Evolutionary conservation across 1,140 invertebrate species (phyloP), one percentile per base, ranked within the genome.

Genomic region (Drosophila tsacasi): DNA sequence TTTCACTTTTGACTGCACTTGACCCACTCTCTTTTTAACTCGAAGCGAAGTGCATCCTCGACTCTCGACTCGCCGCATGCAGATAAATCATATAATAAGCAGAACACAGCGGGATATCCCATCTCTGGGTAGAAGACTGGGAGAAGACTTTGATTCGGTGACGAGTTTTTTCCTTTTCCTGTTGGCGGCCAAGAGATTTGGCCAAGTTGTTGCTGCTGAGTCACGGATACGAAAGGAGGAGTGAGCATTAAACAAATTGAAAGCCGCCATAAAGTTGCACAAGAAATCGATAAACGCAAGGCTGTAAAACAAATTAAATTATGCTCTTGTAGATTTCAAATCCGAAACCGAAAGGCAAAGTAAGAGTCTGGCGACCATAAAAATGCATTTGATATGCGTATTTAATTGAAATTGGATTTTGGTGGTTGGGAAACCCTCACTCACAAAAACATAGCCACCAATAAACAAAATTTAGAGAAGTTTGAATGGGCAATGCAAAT

Each of bases 1-100:
- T 89, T 89, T 89, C 84, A 89, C 84, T 89, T 89, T 89, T 89
- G 84, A 78, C 84, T 89, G 84, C 84, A 89, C 84, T 89, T 89
- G 84, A 89, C 84, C 84, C 84, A 89, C 85, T 89, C 83, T 87
- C 68, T 64, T 81, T 74, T 81, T 78, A 81, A 84, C 42, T 66
- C 46, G 52, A 81, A 47, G 60, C 66, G 77, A 81, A 84, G 63
- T 81, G 77, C 73, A 50, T 67, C 60, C 65, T 52, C 13, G 4
- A 40, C n/a, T 21, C 35, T 23, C 19, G 46, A 49, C 50, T 21
- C 42, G 54, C 44, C 37, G 54, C 44, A 44, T 64, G 64, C 72
- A 78, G 64, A 84, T 84, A 87, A 86, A 86, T 86, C 83, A 86
- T 77, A 79, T 83, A 87, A 83, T 83, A 83, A 85, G 61, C 66